Evolutionary conservation across 2,888 invertebrate genomes (phyloP), one percentile per base, ranked within the genome.

Genomic region (Drosophila bunnanda): DNA sequence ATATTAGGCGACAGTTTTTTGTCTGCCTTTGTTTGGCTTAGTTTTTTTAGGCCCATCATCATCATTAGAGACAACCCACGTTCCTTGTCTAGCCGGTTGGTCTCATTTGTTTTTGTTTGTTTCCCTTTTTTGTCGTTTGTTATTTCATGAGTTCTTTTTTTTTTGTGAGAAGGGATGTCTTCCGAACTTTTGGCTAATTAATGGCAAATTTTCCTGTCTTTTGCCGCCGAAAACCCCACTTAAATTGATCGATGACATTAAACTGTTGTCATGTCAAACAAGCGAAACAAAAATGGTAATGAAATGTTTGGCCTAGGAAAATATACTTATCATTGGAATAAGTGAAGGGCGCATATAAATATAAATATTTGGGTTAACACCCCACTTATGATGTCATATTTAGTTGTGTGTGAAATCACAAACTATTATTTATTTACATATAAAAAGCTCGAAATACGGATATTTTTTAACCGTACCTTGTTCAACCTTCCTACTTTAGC

Each of bases 171-270:
- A 69, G 69, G 73, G 72, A 77, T 55, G 67, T 62, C 64, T 57
- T 62, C 48, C 56, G 54, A 79, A 67, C 55, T 43, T 77, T 65
- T 76, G 64, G 62, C 79, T 89, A 84, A 89, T 84, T 84, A 89
- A 89, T 87, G 87, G 82, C 74, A 78, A 75, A 79, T 75, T 80
- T 79, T 53, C 58, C 38, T 65, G 53, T 12, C 53, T 50, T 30
- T 75, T 65, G 36, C 34, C 54, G 41, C 59, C 53, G 44, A 52
- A 50, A 64, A 50, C 58, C 44, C 58, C 62, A 62, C 69, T 70
- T 66, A 67, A 77, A 68, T 77, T 76, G 88, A 79, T 84, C 77
- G 82, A 76, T 73, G 80, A 59, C 78, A 74, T 46, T 69, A 67
- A 66, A 66, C 66, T 66, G 66, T 68, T 66, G 66, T 69, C 66